Base-by-base conservation (phyloP, 2,113 vertebrate species). In the Spheniscus mendiculus region DNA sequence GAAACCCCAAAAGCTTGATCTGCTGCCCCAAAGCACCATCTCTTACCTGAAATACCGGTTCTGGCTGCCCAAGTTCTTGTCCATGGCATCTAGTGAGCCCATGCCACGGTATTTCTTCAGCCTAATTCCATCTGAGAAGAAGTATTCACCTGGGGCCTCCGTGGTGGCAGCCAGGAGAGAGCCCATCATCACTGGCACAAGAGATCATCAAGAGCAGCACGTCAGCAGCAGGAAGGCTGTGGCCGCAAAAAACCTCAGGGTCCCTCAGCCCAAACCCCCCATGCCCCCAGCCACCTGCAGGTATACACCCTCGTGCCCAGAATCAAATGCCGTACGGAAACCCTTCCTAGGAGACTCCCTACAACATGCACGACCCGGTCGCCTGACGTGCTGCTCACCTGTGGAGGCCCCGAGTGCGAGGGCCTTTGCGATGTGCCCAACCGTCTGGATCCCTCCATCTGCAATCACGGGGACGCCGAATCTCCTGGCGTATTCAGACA, bases 71-170 rank as follows among this genome's bases (percentile, higher is more conserved):
- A 99, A 94, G 94, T 99, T 99, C 97, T 99, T 99, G 98, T 99
- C 99, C 99, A 99, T 99, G 96, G 99, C 99, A 55, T 99, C 99
- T 6, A 99, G 97, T 2, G 99, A 99, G 44, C 99, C 99, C 99
- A 99, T 99, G 38, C 99, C 99, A 0, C 99, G 98, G 77, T 99
- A 99, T 59, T 99, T 99, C 98, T 99, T 99, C 69, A 99, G 97
- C 95, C 99, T 97, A 95, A 99, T 99, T 52, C 99, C 99, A n/a
- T 99, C 99, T 0, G 99, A 99, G 97, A 99, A 99, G 98, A 99
- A 99, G 97, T 99, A 99, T 92, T 99, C 99, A 2, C 99, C 99
- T 0, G 99, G 99, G 61, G 99, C 99, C 97, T 99, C 99, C 1
- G 98, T 99, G 72, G 99, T 99, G 78, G 99, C 99, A 77, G 99